Conservation (phyloP, 2,797 vertebrate species). For the Artibeus lituratus region DNA sequence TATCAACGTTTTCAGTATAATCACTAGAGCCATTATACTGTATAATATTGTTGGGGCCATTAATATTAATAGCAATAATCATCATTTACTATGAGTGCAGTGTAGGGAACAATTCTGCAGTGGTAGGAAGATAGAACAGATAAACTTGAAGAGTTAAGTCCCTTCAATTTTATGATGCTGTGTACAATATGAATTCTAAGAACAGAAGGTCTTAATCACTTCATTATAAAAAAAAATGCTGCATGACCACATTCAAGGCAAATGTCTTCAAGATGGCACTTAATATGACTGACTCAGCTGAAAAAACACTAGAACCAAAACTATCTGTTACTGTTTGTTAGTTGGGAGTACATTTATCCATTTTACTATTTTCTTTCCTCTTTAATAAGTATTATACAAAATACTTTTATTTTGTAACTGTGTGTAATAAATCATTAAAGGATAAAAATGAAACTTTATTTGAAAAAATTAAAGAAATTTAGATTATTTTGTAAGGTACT, state of each 20-base stretch:
- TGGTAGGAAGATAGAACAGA: constrained; percentile 61
- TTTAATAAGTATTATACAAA: constrained; percentile 23
- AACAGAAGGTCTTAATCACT: constrained; percentile 25
- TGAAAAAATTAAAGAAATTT: background rate
- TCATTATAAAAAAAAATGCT: constrained; percentile 30
- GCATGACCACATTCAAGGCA: background rate
- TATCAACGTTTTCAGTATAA: constrained; percentile 65
- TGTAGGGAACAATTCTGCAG: constrained; percentile 45
- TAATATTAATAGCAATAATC: constrained; percentile 73
- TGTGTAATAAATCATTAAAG: background rate
- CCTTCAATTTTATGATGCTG: background rate
- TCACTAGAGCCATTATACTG: constrained; percentile 47
- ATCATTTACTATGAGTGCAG: constrained; percentile 46
- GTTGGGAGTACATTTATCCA: background rate
- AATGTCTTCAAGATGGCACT: background rate
- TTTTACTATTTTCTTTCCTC: background rate
- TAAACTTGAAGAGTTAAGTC: constrained; percentile 41
- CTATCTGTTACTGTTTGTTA: background rate
- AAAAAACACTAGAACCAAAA: constrained; percentile 1
- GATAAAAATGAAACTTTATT: background rate
- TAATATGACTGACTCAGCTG: background rate
- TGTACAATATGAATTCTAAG: constrained; percentile 1
- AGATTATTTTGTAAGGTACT: background rate
- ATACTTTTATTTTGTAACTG: background rate
- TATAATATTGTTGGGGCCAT: constrained; percentile 64